These are phyloP conservation scores for Phyllotis vaccarum DNA, from an alignment of 2,797 vertebrate genomes.

Conservation along the genomic window DNA sequence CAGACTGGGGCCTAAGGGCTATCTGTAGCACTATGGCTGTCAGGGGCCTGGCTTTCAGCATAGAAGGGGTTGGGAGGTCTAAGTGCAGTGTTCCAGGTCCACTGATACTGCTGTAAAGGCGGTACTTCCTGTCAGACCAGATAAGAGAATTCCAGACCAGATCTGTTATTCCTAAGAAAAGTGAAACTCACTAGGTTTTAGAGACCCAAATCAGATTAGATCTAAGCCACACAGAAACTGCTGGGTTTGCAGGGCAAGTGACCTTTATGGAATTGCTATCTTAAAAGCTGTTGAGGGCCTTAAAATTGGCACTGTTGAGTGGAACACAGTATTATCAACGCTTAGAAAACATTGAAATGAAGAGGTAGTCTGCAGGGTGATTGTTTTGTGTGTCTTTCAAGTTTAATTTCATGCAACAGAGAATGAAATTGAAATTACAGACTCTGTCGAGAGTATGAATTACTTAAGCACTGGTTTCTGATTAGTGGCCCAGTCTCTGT, in stretches of 20 bases:
- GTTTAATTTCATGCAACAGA: constrained; percentile 6
- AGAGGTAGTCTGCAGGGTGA: neutral
- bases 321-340: neutral
- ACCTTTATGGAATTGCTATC: neutral
- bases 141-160: neutral
- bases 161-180: neutral
- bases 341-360: neutral
- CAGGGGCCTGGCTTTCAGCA: neutral
- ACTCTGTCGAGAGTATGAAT: neutral
- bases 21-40: neutral
- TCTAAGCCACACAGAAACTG: neutral
- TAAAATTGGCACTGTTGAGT: neutral
- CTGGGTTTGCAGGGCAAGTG: neutral
- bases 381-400: neutral
- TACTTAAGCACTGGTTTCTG: neutral
- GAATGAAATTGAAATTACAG: constrained; percentile 47
- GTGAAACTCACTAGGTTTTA: neutral
- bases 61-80: too few relatives aligned
- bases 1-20: neutral
- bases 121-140: neutral
- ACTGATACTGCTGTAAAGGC: neutral
- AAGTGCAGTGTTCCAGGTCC: neutral
- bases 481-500: neutral
- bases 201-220: constrained; percentile 30
- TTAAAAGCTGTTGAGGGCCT: neutral